Evolutionary conservation across 2,113 vertebrate genomes (phyloP).

Genomic region (Corythaixoides concolor): DNA sequence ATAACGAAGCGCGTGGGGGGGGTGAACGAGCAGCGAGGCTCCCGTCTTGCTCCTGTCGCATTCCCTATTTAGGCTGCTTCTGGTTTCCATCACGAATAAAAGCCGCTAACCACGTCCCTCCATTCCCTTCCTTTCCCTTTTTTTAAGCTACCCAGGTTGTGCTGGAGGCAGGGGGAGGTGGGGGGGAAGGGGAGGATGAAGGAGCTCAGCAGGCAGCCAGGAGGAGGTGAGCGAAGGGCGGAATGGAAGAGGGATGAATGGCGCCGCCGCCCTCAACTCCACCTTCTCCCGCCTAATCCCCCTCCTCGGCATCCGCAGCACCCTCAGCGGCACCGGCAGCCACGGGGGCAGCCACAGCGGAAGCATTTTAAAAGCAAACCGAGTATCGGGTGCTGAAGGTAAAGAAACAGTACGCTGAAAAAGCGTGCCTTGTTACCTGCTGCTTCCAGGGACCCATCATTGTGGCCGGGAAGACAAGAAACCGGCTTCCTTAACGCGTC

Average conservation of each 20-base stretch:
- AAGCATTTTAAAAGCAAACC: background rate
- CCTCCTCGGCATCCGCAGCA: background rate
- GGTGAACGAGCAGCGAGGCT: background rate
- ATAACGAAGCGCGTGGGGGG: rapidly evolving
- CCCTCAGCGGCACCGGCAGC: background rate
- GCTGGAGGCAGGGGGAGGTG: background rate
- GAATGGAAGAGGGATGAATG: background rate
- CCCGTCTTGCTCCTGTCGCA: background rate
- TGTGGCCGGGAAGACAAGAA: background rate
- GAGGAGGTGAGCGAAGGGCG: background rate
- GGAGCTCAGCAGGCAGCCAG: background rate
- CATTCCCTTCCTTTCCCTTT: background rate
- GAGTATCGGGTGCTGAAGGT: background rate
- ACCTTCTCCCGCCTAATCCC: background rate
- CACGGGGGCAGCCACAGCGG: background rate
- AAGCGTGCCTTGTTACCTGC: background rate
- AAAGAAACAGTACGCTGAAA: background rate
- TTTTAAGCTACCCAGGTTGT: background rate
- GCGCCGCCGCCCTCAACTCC: background rate
- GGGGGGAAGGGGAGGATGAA: background rate
- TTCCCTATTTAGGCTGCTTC: background rate
- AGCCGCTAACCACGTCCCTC: background rate
- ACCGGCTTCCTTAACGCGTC: background rate
- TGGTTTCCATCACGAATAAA: background rate
- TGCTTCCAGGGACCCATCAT: background rate